A percentile compares a stretch with the other conserved stretches of the same genome.
Evolutionary conservation across 1,140 invertebrate genomes (phyloP).

Genomic region (Neuroterus valhalla): DNA sequence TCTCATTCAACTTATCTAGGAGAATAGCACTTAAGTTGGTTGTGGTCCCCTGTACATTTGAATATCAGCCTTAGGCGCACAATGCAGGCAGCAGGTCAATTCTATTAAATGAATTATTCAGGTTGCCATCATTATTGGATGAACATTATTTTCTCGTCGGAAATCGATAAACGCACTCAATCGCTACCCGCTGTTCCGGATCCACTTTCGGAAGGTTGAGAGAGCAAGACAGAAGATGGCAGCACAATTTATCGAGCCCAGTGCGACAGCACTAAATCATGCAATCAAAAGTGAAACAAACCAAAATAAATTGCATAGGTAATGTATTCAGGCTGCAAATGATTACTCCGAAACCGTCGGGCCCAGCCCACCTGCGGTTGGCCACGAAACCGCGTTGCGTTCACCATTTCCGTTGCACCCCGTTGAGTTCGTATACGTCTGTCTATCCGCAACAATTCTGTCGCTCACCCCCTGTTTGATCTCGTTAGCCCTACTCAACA

Average conservation of each 20-base stretch:
- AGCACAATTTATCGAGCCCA: constrained; percentile 27
- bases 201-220: neutral
- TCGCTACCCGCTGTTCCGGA: constrained; percentile 41
- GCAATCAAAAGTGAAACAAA: constrained; percentile 69
- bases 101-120: constrained; percentile 73
- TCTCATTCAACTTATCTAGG: too few relatives aligned
- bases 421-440: constrained; percentile 42
- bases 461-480: constrained; percentile 58
- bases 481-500: constrained; percentile 58
- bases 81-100: constrained; percentile 52
- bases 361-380: constrained; percentile 67
- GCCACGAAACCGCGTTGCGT: constrained; percentile 66
- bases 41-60: neutral
- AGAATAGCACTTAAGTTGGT: too few relatives aligned
- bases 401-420: constrained; percentile 44
- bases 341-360: constrained; percentile 71
- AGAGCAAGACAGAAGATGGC: constrained; percentile 13
- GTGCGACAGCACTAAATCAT: constrained; percentile 59
- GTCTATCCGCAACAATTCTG: constrained; percentile 43
- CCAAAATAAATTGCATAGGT: constrained; percentile 70
- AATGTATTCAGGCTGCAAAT: constrained; percentile 71
- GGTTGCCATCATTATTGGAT: constrained; percentile 70
- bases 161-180: constrained; percentile 66
- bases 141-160: constrained; percentile 70
- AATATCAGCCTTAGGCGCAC: constrained; percentile 8